Evolutionary conservation across 2,797 vertebrate genomes (phyloP).

Genomic region (Pelobates cultripes): DNA sequence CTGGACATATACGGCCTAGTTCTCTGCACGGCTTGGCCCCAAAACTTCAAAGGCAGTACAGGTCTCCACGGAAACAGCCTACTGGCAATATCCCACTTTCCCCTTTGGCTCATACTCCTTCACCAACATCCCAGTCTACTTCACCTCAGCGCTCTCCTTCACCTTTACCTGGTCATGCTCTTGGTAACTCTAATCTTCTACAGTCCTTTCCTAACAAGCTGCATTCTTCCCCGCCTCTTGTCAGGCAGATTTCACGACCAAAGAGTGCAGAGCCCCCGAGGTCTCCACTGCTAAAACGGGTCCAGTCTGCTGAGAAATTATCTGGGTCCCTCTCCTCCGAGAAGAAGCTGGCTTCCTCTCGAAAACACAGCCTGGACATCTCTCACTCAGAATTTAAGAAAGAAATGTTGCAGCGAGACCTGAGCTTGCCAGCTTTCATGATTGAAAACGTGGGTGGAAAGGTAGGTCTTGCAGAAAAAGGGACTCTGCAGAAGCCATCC

Average conservation of each 20-base stretch:
- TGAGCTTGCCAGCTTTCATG: slow-evolving; percentile 81
- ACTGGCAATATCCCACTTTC: slow-evolving; percentile 95
- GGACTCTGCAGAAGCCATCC: slow-evolving; percentile 82
- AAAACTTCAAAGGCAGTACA: slow-evolving; percentile 94
- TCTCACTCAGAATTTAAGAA: slow-evolving; percentile 91
- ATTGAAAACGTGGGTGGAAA: slow-evolving; percentile 78
- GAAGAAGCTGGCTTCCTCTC: slow-evolving; percentile 77
- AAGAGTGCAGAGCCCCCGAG: slow-evolving; percentile 92
- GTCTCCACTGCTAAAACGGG: slow-evolving; percentile 92
- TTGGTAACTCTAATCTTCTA: slow-evolving; percentile 73
- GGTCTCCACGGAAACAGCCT: slow-evolving; percentile 92
- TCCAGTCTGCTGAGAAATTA: slow-evolving; percentile 93
- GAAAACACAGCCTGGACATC: slow-evolving; percentile 92
- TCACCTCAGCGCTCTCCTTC: slow-evolving; percentile 93
- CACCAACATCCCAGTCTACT: slow-evolving; percentile 88
- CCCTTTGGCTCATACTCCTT: slow-evolving; percentile 92
- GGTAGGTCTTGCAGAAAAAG: slow-evolving; percentile 79
- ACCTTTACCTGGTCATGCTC: slow-evolving; percentile 80
- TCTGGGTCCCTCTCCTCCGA: slow-evolving; percentile 83
- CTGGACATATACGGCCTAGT: slow-evolving; percentile 92
- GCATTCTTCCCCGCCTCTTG: slow-evolving; percentile 90
- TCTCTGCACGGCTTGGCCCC: slow-evolving; percentile 92
- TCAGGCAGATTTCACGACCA: slow-evolving; percentile 89
- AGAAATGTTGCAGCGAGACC: slow-evolving; percentile 89
- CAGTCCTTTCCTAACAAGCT: slow-evolving; percentile 89